Evolutionary conservation across 2,797 vertebrate species (phyloP).

Genomic region (Paratrypauchen microcephalus): DNA sequence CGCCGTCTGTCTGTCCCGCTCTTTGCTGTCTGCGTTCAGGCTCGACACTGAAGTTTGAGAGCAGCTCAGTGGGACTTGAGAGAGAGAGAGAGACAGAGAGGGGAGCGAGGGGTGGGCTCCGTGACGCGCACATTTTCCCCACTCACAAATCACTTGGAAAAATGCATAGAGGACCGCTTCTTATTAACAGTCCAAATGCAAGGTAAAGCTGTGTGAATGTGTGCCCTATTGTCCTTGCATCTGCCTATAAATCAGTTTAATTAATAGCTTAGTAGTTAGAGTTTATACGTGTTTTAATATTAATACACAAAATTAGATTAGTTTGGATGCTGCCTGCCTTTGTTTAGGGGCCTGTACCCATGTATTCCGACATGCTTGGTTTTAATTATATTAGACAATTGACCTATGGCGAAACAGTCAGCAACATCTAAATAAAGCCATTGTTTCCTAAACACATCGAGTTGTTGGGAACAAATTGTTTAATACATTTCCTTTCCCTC

Average conservation of each 20-base stretch:
- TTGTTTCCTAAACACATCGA: slow-evolving; percentile 15
- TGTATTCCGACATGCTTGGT: neutral
- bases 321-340: too few species aligned
- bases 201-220: slow-evolving; percentile 21
- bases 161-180: slow-evolving; percentile 66
- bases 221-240: neutral
- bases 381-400: neutral
- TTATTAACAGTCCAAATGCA: slow-evolving; percentile 50
- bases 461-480: slow-evolving; percentile 8
- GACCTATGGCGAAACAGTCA: neutral
- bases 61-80: slow-evolving; percentile 63
- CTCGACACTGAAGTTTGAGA: slow-evolving; percentile 74
- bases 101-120: slow-evolving; percentile 50
- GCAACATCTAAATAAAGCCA: neutral
- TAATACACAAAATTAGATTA: neutral
- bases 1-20: slow-evolving; percentile 31
- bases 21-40: slow-evolving; percentile 56
- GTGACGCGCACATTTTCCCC: slow-evolving; percentile 69
- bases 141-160: slow-evolving; percentile 50
- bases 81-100: slow-evolving; percentile 22
- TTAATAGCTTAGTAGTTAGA: neutral
- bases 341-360: too few species aligned
- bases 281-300: neutral
- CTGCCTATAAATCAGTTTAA: too few species aligned
- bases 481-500: slow-evolving; percentile 14